Conservation (phyloP, 2,113 vertebrate genomes). For the Oreocharis arfaki region DNA sequence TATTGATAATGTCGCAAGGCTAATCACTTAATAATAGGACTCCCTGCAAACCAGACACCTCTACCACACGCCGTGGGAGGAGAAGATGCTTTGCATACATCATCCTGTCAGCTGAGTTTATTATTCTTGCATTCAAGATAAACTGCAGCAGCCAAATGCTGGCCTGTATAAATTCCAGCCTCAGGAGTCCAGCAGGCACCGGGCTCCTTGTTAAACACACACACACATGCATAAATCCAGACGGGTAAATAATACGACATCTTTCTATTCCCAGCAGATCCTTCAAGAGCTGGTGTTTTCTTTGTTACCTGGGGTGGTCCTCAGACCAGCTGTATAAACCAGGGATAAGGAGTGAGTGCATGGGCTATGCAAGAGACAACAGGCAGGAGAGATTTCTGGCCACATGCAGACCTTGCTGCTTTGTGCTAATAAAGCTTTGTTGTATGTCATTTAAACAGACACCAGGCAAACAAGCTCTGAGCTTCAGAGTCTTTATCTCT, state of each 20-base stretch:
- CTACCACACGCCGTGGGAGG: constrained; percentile 37
- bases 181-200: constrained; percentile 55
- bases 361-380: constrained; percentile 2
- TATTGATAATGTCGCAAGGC: constrained; percentile 61
- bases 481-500: constrained; percentile 43
- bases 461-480: constrained; percentile 20
- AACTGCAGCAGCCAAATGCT: constrained; percentile 70
- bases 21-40: constrained; percentile 71
- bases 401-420: constrained; percentile 26
- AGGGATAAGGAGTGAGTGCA: constrained; percentile 34
- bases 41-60: constrained; percentile 64
- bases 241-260: constrained; percentile 62
- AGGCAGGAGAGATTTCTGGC: constrained; percentile 51
- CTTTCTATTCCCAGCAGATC: constrained; percentile 25
- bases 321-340: constrained; percentile 65
- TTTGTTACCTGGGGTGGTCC: constrained; percentile 71
- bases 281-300: constrained; percentile 58
- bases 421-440: constrained; percentile 50
- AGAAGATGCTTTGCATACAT: constrained; percentile 75
- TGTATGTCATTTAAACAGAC: constrained; percentile 38
- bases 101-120: constrained; percentile 75
- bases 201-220: constrained; percentile 63
- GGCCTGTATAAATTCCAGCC: constrained; percentile 78
- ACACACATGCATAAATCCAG: constrained; percentile 66
- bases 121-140: constrained; percentile 76